These are phyloP conservation scores for Xenopus tropicalis DNA, from an alignment of 2,113 vertebrate species.

Conservation along the genomic window UCB_Xtro_10.0 CM004447.2:122731001-122731500, in stretches of 20 bases:
- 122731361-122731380: conserved; percentile 17
- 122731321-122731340: conserved; percentile 11
- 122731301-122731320: conserved; percentile 15
- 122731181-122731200: conserved; percentile 17
- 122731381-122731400: conserved; percentile 28
- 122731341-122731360: conserved; percentile 9
- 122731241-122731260: conserved; percentile 37
- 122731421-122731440: conserved; percentile 13
- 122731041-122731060: not conserved
- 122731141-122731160: conserved; percentile 2
- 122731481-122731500: not conserved
- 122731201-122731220: conserved; percentile 27
- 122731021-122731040: conserved; percentile 8
- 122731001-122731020: conserved; percentile 7
- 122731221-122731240: conserved; percentile 27
- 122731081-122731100: not conserved
- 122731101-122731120: not conserved
- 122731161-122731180: conserved; percentile 34
- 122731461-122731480: not conserved
- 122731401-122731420: conserved; percentile 24
- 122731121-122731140: not conserved
- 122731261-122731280: conserved; percentile 26
- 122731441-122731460: not conserved
- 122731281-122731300: conserved; percentile 30
- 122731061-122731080: not conserved